These are phyloP conservation scores for Thereva unica DNA, from an alignment of 2,888 invertebrate genomes.

Conservation along the genomic window DNA sequence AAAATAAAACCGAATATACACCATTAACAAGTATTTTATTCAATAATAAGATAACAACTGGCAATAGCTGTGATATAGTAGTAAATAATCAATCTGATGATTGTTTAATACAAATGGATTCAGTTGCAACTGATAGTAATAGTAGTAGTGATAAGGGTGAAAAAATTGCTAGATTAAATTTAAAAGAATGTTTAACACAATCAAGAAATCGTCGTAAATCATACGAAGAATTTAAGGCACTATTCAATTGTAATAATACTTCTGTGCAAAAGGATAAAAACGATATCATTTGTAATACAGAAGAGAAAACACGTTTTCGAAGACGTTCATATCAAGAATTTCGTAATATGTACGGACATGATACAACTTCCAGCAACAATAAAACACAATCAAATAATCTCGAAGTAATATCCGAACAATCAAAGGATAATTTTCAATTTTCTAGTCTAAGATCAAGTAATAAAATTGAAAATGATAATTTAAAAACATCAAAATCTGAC, in stretches of 20 bases:
- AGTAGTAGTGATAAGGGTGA: slow-evolving; percentile 43
- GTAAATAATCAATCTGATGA: slow-evolving; percentile 22
- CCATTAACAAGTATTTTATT: slow-evolving; percentile 11
- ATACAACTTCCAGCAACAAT: no score
- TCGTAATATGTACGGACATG: no score
- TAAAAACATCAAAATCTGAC: not conserved
- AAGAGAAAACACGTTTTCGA: no score
- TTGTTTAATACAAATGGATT: slow-evolving; percentile 3
- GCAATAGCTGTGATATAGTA: slow-evolving; percentile 27
- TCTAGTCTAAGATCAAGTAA: slow-evolving; percentile 3
- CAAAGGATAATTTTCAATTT: slow-evolving; percentile 42
- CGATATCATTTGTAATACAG: no score
- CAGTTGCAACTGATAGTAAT: not conserved
- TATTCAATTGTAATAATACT: slow-evolving; percentile 46
- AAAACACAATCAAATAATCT: slow-evolving; percentile 44
- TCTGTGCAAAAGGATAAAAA: slow-evolving; percentile 13
- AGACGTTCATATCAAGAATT: no score
- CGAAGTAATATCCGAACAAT: slow-evolving; percentile 55
- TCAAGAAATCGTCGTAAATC: slow-evolving; percentile 58
- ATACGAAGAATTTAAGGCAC: slow-evolving; percentile 58
- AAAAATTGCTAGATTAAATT: slow-evolving; percentile 53
- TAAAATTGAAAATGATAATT: not conserved
- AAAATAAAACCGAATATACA: slow-evolving; percentile 42
- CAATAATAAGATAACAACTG: slow-evolving; percentile 15
- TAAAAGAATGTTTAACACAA: slow-evolving; percentile 57